These are phyloP conservation scores for Neomonachus schauinslandi DNA, from an alignment of 2,113 vertebrate species.

Conservation along the genomic window DNA sequence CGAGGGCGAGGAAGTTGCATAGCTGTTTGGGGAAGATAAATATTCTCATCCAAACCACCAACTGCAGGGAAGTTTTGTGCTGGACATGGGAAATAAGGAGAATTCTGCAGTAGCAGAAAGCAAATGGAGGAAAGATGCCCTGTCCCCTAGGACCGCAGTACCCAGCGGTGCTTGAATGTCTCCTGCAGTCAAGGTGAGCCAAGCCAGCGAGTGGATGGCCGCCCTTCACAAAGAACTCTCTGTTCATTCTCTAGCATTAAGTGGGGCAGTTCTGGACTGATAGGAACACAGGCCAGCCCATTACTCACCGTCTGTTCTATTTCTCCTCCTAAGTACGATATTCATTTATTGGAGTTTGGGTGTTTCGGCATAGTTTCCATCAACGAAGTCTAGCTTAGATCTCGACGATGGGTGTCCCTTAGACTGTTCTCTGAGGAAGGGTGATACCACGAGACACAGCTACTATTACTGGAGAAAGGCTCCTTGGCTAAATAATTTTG, in stretches of 20 bases:
- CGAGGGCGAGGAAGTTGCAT: constrained; percentile 3
- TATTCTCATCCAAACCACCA: neutral
- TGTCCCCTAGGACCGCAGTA: neutral
- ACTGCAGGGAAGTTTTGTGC: neutral
- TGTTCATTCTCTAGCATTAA: neutral
- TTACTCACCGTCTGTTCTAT: neutral
- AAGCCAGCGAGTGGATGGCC: fast-evolving
- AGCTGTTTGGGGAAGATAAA: constrained; percentile 47
- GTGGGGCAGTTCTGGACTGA: neutral
- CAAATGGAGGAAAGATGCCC: neutral
- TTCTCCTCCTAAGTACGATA: neutral
- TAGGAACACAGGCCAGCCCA: neutral
- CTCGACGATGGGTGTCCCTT: neutral
- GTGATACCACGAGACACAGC: neutral
- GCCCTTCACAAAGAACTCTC: neutral
- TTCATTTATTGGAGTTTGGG: neutral
- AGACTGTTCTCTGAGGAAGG: neutral
- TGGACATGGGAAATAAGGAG: neutral
- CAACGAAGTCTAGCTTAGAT: neutral
- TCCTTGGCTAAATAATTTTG: neutral
- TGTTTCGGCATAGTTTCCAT: neutral
- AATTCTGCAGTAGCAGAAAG: neutral
- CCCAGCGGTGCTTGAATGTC: neutral
- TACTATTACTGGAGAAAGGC: neutral
- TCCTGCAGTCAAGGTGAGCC: neutral